These are phyloP conservation scores for Melanostoma scalare DNA, from an alignment of 2,888 invertebrate species.

Conservation along the genomic window DNA sequence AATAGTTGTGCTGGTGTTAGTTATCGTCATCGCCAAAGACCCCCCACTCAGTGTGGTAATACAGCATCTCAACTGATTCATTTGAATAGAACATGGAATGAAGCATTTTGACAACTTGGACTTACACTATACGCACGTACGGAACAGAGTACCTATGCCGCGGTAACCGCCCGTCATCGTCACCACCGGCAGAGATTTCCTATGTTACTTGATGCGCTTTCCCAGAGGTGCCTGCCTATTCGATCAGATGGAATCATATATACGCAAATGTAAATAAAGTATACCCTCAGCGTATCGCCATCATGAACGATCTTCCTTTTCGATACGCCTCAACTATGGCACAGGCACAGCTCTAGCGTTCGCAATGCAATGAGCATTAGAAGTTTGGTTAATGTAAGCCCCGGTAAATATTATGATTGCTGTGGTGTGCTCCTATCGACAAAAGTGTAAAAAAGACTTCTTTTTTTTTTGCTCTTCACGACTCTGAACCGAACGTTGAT, in stretches of 20 bases:
- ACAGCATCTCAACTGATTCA: slow-evolving; percentile 67
- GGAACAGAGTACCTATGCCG: not conserved
- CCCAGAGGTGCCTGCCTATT: slow-evolving; percentile 47
- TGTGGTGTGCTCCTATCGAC: slow-evolving; percentile 29
- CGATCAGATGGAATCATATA: slow-evolving; percentile 57
- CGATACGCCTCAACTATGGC: slow-evolving; percentile 13
- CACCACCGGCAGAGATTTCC: slow-evolving; percentile 23
- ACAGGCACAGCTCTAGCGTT: slow-evolving; percentile 20
- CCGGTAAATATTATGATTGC: slow-evolving; percentile 47
- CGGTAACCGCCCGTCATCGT: not conserved
- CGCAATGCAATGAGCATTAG: slow-evolving; percentile 40
- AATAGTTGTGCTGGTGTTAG: slow-evolving; percentile 28
- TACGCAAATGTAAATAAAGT: slow-evolving; percentile 52
- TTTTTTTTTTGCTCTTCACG: slow-evolving; percentile 48
- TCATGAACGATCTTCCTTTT: slow-evolving; percentile 23
- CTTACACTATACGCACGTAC: slow-evolving; percentile 63
- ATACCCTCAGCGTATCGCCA: slow-evolving; percentile 47
- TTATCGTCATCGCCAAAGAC: slow-evolving; percentile 59
- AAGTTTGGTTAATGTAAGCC: slow-evolving; percentile 56
- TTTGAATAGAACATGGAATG: slow-evolving; percentile 69
- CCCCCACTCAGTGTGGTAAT: slow-evolving; percentile 67
- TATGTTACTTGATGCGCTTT: slow-evolving; percentile 15
- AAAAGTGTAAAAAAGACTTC: slow-evolving; percentile 49
- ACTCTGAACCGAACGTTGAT: slow-evolving; percentile 51
- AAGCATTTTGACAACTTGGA: slow-evolving; percentile 71